Percentiles rank a stretch among this genome's conserved stretches.
Evolutionary conservation across 2,113 vertebrate genomes (phyloP).

Genomic region (Bubalus kerabau): DNA sequence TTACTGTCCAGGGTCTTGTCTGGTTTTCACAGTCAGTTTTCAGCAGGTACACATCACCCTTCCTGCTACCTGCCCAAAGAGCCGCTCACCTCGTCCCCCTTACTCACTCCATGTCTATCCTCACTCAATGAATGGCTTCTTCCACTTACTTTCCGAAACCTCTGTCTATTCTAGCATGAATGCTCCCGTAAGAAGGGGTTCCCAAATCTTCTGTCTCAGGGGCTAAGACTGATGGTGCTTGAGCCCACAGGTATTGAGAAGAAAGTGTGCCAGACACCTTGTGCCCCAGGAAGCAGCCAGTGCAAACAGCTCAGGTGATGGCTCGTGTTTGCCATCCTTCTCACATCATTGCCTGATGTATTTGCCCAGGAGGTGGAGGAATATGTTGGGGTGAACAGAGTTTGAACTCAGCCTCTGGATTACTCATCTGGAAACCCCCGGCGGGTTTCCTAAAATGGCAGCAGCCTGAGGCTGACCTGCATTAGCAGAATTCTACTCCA

Average conservation of each 20-base stretch:
- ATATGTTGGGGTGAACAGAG: neutral
- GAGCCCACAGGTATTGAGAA: neutral
- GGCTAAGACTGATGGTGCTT: neutral
- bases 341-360: neutral
- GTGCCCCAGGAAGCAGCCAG: neutral
- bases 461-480: neutral
- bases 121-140: neutral
- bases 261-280: neutral
- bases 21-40: neutral
- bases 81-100: neutral
- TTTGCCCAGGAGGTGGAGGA: neutral
- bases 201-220: neutral
- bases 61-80: neutral
- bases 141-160: neutral
- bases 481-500: neutral
- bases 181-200: neutral
- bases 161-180: neutral
- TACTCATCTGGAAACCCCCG: neutral
- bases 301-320: neutral
- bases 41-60: neutral
- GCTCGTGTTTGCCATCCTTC: neutral
- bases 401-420: neutral
- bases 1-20: neutral
- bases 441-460: neutral
- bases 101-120: neutral